A percentile compares a stretch with the other conserved stretches of the same genome.
phyloP scores from a whole-genome alignment of 2,113 vertebrate species.

The Callospermophilus lateralis region DNA sequence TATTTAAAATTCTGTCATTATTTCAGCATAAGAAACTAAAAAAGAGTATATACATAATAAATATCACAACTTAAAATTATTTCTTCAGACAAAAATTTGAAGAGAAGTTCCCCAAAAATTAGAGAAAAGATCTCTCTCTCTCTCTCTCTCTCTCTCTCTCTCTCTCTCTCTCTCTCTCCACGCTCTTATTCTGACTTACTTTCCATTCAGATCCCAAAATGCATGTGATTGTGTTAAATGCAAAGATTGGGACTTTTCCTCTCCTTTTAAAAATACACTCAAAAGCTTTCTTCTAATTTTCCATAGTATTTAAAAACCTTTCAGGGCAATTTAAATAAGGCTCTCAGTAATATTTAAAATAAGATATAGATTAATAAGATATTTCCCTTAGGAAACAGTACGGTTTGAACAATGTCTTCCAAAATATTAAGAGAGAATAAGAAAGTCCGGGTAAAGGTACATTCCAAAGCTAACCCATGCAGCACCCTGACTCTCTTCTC shows the following conservation, averaged over 20 bases:
- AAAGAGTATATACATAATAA: neutral
- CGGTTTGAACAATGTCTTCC: neutral
- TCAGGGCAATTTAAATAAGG: neutral
- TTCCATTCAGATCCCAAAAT: neutral
- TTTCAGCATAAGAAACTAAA: constrained; percentile 48
- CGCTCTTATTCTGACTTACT: too few relatives aligned
- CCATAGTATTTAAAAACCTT: neutral
- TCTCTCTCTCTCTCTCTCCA: too few relatives aligned
- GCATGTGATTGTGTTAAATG: neutral
- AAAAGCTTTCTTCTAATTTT: neutral
- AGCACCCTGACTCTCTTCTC: neutral
- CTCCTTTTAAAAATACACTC: neutral
- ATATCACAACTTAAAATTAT: neutral
- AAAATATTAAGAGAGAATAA: constrained; percentile 8
- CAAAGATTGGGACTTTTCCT: neutral
- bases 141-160: too few relatives aligned
- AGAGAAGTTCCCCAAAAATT: neutral
- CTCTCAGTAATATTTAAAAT: neutral
- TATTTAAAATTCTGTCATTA: constrained; percentile 2
- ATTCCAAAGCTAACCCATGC: neutral
- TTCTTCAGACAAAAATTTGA: neutral
- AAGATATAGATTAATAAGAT: neutral
- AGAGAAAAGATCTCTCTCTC: too few relatives aligned
- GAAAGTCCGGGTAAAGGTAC: neutral
- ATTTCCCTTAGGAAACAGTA: neutral